Percentiles rank a stretch among this genome's conserved stretches.
Conservation (phyloP, 2,797 vertebrate genomes). For the Jordanella pulchra region DNA sequence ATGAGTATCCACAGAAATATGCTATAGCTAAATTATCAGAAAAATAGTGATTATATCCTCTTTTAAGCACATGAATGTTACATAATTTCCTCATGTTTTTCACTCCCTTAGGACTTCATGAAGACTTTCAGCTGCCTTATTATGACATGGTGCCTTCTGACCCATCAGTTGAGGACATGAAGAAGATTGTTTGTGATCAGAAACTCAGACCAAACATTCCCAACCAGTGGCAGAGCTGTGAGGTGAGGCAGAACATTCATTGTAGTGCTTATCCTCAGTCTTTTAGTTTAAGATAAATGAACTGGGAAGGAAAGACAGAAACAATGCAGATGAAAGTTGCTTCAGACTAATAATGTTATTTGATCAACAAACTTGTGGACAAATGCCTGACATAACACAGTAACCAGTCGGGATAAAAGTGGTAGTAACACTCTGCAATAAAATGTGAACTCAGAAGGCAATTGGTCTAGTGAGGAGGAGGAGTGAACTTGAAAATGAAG, state of each 20-base stretch:
- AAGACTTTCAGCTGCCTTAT: conserved; percentile 98
- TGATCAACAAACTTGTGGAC: neutral
- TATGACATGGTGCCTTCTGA: conserved; percentile 97
- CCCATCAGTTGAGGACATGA: conserved; percentile 96
- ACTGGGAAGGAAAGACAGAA: neutral
- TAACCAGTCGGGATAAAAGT: neutral
- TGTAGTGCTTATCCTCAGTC: neutral
- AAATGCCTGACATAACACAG: neutral
- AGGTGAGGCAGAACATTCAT: conserved; percentile 79
- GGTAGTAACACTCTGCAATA: neutral
- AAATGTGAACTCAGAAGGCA: neutral
- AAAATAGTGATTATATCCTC: neutral
- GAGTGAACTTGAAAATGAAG: too few relatives aligned
- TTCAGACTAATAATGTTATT: neutral
- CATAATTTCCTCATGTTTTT: neutral
- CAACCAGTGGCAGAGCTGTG: conserved; percentile 98
- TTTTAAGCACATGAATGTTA: neutral
- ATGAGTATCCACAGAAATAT: neutral
- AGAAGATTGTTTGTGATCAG: conserved; percentile 93
- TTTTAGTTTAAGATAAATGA: too few relatives aligned
- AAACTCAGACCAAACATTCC: conserved; percentile 93
- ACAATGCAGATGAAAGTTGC: neutral
- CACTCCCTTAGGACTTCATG: conserved; percentile 82
- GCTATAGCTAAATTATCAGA: neutral
- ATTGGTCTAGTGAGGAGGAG: neutral